Conservation (phyloP, 2,797 vertebrate species). For the Tragopan temminckii region DNA sequence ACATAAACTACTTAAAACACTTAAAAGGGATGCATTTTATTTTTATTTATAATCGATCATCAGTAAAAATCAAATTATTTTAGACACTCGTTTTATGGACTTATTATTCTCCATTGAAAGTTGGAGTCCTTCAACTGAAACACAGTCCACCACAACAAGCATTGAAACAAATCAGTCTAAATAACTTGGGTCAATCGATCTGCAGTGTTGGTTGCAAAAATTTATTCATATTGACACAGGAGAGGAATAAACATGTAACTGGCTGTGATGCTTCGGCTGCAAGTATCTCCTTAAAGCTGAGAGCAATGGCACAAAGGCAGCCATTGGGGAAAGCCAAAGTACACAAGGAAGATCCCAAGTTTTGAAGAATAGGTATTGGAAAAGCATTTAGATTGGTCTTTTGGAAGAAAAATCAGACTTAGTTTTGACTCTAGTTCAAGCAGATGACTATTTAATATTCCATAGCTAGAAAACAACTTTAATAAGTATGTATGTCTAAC, state of each 20-base stretch:
- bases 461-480: neutral
- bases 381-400: neutral
- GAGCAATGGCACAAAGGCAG: neutral
- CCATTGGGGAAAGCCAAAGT: rapidly evolving
- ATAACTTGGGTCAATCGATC: neutral
- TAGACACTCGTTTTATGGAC: neutral
- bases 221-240: neutral
- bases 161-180: neutral
- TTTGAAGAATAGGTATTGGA: neutral
- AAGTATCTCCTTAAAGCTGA: neutral
- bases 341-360: neutral
- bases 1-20: neutral
- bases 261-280: neutral
- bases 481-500: neutral
- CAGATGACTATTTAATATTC: neutral
- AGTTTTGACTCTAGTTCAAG: neutral
- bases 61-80: neutral
- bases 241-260: neutral
- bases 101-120: neutral
- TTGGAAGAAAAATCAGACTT: neutral
- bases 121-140: neutral
- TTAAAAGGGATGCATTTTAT: neutral
- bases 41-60: neutral
- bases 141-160: neutral
- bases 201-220: neutral